Evolutionary conservation across 1,140 invertebrate species (phyloP).

Genomic region (Drosophila oshimai): DNA sequence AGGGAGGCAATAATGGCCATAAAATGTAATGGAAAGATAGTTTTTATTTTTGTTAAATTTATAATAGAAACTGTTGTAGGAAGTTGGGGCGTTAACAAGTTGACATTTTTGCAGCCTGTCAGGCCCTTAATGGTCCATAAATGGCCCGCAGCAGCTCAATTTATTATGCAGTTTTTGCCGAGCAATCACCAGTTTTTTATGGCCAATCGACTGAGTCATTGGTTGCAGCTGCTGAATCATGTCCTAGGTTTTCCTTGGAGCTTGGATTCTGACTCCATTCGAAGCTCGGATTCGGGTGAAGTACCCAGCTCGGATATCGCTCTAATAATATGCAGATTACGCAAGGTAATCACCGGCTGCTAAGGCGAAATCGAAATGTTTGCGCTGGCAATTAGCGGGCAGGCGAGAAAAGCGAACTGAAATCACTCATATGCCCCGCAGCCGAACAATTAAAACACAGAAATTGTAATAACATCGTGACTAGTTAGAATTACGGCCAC

Average conservation of each 20-base stretch:
- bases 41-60: constrained; percentile 9
- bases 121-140: constrained; percentile 54
- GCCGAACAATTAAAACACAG: constrained; percentile 69
- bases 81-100: too few relatives aligned
- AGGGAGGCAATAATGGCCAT: constrained; percentile 4
- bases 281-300: constrained; percentile 30
- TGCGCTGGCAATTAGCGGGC: constrained; percentile 62
- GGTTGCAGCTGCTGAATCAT: constrained; percentile 58
- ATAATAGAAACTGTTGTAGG: constrained; percentile 5
- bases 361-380: constrained; percentile 43
- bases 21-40: constrained; percentile 14
- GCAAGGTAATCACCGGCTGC: constrained; percentile 46
- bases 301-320: constrained; percentile 41
- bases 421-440: constrained; percentile 72
- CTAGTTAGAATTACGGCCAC: constrained; percentile 54
- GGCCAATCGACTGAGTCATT: constrained; percentile 63
- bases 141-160: constrained; percentile 34
- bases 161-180: constrained; percentile 55
- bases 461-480: constrained; percentile 80
- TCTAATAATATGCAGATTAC: constrained; percentile 51
- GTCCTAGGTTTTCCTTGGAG: constrained; percentile 30
- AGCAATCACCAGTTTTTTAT: constrained; percentile 53
- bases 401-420: constrained; percentile 69
- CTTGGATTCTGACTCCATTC: neutral
- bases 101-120: constrained; percentile 5